Base-by-base conservation (phyloP, 2,797 vertebrate genomes). In the Hapalemur alaotrensis region DNA sequence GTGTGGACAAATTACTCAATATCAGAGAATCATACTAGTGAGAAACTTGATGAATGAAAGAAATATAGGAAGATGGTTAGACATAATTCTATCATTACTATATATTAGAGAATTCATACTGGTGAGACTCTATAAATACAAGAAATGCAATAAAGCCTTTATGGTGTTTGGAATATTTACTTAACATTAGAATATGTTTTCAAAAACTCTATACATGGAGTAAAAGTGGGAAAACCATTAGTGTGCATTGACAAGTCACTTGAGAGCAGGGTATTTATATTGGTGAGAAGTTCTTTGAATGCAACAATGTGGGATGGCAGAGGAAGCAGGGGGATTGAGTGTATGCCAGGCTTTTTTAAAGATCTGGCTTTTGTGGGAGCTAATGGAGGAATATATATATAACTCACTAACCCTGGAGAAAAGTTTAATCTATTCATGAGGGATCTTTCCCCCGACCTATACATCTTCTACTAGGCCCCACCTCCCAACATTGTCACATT, bases 81-180 rank as follows among this genome's bases (percentile, higher is more conserved):
- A 57, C 12, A 8, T 82, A 92, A 89, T 7, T 92, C 17, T 91
- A 2, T 88, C 61, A 11, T 92, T 69, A 78, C 10, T 43, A 32
- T 14, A 38, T 35, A 67, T 14, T 72, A 91, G 63, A 95, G 61
- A 93, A 89, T 67, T 93, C 93, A 94, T 93, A 89, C 15, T 83
- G 46, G n/a, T 84, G 28, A 72, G 22, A 92, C 48, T 38, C 1
- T 89, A 76, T 48, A 3, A 93, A 63, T 79, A 9, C 93, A 82
- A 83, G n/a, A n/a, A 94, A 83, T 85, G 12, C 67, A 63, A 41
- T 13, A 59, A 32, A 59, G 4, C 4, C 32, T 84, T 88, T 61
- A 76, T 15, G 41, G 5, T 92, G n/a, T 65, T 63, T 85, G 25
- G 83, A 89, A 3, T 69, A 67, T 54, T 95, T 94, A 65, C 23